Evolutionary conservation across 2,888 invertebrate genomes (phyloP).

Genomic region (Argyresthia goedartella): DNA sequence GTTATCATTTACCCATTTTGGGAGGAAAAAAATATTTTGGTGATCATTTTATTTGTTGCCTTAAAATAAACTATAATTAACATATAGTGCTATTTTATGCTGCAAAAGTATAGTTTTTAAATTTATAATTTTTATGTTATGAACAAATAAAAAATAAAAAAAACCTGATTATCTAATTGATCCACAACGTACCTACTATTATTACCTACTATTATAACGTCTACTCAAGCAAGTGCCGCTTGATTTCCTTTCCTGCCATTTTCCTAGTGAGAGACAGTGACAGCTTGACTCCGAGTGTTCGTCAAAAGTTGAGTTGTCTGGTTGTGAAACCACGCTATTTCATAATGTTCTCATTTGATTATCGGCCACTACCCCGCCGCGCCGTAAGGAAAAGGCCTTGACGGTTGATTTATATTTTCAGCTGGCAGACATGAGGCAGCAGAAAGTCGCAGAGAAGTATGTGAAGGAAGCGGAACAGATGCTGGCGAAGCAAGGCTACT

Average conservation of each 20-base stretch:
- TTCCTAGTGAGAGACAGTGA: background rate
- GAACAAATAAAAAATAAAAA: too few relatives aligned
- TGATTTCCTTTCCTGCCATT: background rate
- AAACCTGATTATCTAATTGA: too few relatives aligned
- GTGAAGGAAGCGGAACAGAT: conserved; percentile 68
- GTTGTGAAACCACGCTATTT: background rate
- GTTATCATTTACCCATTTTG: too few relatives aligned
- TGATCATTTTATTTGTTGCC: too few relatives aligned
- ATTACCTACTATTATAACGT: too few relatives aligned
- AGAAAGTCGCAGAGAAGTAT: conserved; percentile 68
- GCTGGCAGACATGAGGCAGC: conserved; percentile 69
- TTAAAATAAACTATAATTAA: too few relatives aligned
- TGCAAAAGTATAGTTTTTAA: too few relatives aligned
- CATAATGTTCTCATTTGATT: background rate
- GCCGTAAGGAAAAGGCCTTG: background rate
- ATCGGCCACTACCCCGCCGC: background rate
- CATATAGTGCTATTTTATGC: too few relatives aligned
- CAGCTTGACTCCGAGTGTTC: background rate
- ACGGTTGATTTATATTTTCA: conserved; percentile 34
- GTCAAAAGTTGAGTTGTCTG: background rate
- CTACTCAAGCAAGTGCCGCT: too few relatives aligned
- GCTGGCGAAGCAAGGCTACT: conserved; percentile 49
- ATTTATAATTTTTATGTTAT: too few relatives aligned
- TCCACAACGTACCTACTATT: too few relatives aligned
- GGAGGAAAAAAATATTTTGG: too few relatives aligned